phyloP scores from a whole-genome alignment of 2,888 invertebrate genomes.

The Clostera curtula region DNA sequence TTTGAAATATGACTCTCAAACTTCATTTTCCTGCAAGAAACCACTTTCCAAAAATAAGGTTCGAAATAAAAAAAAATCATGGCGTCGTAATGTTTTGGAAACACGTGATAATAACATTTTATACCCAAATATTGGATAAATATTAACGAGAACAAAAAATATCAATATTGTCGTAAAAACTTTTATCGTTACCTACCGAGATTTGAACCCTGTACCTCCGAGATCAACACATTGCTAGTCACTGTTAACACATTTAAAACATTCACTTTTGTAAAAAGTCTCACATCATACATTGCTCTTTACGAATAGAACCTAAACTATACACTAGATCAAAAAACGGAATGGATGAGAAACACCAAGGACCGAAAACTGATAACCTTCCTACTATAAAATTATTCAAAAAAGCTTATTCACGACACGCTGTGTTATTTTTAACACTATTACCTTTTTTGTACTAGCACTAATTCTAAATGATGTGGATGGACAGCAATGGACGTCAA shows the following conservation, averaged over 20 bases:
- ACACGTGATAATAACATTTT: too few relatives aligned
- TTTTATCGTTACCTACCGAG: too few relatives aligned
- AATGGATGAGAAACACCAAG: constrained; percentile 11
- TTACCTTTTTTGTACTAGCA: constrained; percentile 1
- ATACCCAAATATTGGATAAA: too few relatives aligned
- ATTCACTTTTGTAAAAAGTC: constrained; percentile 15
- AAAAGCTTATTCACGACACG: neutral
- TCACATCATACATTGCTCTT: constrained; percentile 13
- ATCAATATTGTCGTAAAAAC: too few relatives aligned
- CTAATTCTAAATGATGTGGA: rapidly evolving
- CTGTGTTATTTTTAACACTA: neutral
- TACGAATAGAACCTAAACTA: neutral
- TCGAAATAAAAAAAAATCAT: too few relatives aligned
- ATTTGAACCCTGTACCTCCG: too few relatives aligned
- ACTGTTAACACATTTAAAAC: constrained; percentile 5
- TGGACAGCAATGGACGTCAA: constrained; percentile 4
- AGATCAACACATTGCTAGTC: neutral
- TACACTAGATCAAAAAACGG: constrained; percentile 3
- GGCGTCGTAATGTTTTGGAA: too few relatives aligned
- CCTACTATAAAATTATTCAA: constrained; percentile 5
- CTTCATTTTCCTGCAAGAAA: too few relatives aligned
- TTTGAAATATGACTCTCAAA: too few relatives aligned
- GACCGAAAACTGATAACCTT: constrained; percentile 7
- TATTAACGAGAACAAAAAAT: too few relatives aligned
- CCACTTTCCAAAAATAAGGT: too few relatives aligned